Percentiles rank a stretch among this genome's conserved stretches.
phyloP scores from a whole-genome alignment of 2,113 vertebrate genomes.

The Phrynocephalus versicolor region DNA sequence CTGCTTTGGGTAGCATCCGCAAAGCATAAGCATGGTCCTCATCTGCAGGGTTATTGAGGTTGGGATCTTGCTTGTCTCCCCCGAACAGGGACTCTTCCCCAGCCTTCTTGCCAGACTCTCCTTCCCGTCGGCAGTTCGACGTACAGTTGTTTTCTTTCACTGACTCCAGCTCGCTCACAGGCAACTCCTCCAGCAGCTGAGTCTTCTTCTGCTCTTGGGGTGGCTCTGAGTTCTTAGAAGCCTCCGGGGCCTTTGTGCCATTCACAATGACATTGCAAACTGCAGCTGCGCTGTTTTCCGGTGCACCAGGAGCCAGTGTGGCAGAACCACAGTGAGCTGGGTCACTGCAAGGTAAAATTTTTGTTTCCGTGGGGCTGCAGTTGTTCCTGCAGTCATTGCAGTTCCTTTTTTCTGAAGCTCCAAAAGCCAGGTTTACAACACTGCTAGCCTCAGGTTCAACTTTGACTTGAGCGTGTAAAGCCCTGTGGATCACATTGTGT shows the following conservation, averaged over 20 bases:
- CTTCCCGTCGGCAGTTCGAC: slow-evolving; percentile 82
- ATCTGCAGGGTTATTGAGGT: slow-evolving; percentile 87
- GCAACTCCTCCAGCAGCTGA: slow-evolving; percentile 74
- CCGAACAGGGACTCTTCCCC: slow-evolving; percentile 83
- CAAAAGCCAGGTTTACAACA: slow-evolving; percentile 79
- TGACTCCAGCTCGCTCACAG: slow-evolving; percentile 89
- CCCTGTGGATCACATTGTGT: slow-evolving; percentile 92
- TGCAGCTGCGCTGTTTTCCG: slow-evolving; percentile 75
- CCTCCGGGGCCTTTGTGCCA: slow-evolving; percentile 81
- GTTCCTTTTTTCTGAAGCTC: slow-evolving; percentile 76
- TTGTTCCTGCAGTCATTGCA: slow-evolving; percentile 80
- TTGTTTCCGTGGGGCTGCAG: slow-evolving; percentile 78
- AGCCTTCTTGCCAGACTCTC: slow-evolving; percentile 83
- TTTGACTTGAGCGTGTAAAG: slow-evolving; percentile 86
- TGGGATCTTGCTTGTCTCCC: slow-evolving; percentile 87
- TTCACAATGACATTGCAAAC: slow-evolving; percentile 98
- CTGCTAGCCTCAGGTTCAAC: slow-evolving; percentile 86
- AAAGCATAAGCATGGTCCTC: slow-evolving; percentile 95
- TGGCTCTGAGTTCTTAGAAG: slow-evolving; percentile 72
- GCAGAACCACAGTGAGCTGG: slow-evolving; percentile 71
- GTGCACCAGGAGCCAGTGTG: slow-evolving; percentile 74
- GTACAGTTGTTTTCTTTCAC: slow-evolving; percentile 97
- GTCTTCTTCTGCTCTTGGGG: slow-evolving; percentile 71
- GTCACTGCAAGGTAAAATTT: slow-evolving; percentile 76
- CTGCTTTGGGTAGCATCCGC: slow-evolving; percentile 92